Conservation (phyloP, 2,888 invertebrate species). For the Formica aserva region DNA sequence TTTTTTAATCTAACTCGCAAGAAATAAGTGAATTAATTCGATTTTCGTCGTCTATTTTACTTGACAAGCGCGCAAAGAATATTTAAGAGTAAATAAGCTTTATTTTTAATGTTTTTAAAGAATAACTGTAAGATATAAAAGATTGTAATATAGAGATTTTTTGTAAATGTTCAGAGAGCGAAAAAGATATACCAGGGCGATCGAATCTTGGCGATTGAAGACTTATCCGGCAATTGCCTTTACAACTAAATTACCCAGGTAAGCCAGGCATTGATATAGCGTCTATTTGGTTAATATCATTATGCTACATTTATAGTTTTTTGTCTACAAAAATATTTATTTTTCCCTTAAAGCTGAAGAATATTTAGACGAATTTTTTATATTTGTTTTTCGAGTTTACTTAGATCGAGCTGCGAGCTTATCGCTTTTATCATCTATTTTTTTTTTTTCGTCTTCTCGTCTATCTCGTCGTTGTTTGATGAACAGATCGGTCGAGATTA, state of each 20-base stretch:
- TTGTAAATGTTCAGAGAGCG: neutral
- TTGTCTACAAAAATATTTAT: neutral
- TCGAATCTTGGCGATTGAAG: neutral
- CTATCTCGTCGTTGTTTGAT: neutral
- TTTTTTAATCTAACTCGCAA: neutral
- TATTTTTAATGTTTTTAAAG: neutral
- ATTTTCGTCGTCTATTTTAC: neutral
- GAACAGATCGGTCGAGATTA: neutral
- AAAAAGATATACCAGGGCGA: neutral
- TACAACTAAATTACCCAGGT: neutral
- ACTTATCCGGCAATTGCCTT: neutral
- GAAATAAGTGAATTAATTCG: neutral
- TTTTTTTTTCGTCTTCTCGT: neutral
- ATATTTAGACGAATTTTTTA: no score
- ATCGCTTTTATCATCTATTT: no score
- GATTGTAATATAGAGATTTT: neutral
- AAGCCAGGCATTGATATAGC: neutral
- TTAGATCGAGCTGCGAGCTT: no score
- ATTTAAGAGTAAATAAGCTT: neutral
- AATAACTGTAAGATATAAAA: neutral
- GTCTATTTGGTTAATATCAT: neutral
- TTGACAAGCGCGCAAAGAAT: neutral
- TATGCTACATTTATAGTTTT: no score
- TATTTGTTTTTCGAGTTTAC: no score
- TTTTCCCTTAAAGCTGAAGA: neutral